These are phyloP conservation scores for Pipistrellus pipistrellus DNA, from an alignment of 2,797 vertebrate genomes.

Conservation along the genomic window DNA sequence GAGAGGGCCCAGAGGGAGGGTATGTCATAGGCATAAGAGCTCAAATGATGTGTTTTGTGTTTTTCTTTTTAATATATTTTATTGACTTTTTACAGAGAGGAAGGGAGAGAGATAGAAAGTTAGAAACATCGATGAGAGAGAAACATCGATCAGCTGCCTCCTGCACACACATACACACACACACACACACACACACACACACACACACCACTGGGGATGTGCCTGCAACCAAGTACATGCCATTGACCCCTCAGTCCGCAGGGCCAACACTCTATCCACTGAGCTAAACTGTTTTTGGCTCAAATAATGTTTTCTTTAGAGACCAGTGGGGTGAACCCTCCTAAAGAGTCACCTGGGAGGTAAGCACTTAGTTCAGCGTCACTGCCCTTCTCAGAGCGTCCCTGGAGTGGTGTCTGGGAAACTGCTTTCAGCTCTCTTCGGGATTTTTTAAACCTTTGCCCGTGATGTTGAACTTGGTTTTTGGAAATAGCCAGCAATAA, in stretches of 20 bases:
- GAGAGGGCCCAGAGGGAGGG: not conserved
- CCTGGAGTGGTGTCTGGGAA: not conserved
- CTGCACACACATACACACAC: too few species aligned
- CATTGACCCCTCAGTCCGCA: too few species aligned
- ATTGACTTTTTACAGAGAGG: too few species aligned
- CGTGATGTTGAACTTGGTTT: not conserved
- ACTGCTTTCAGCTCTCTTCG: not conserved
- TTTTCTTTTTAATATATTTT: too few species aligned
- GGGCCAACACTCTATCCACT: too few species aligned
- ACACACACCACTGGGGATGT: too few species aligned
- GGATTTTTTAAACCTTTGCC: not conserved
- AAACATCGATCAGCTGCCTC: too few species aligned
- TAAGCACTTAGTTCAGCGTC: not conserved
- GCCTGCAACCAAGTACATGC: too few species aligned
- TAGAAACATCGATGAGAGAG: too few species aligned
- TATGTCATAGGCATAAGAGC: not conserved
- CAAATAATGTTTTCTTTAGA: not conserved
- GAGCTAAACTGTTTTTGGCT: not conserved
- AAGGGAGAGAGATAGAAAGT: too few species aligned
- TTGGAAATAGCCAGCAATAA: constrained; percentile 10
- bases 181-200: too few species aligned
- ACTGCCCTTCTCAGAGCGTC: not conserved
- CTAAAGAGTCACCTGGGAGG: not conserved
- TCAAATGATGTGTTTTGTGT: not conserved
- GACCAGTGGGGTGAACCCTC: not conserved